Base-by-base conservation (phyloP, 2,797 vertebrate genomes). In the Sebastes diaconus region DNA sequence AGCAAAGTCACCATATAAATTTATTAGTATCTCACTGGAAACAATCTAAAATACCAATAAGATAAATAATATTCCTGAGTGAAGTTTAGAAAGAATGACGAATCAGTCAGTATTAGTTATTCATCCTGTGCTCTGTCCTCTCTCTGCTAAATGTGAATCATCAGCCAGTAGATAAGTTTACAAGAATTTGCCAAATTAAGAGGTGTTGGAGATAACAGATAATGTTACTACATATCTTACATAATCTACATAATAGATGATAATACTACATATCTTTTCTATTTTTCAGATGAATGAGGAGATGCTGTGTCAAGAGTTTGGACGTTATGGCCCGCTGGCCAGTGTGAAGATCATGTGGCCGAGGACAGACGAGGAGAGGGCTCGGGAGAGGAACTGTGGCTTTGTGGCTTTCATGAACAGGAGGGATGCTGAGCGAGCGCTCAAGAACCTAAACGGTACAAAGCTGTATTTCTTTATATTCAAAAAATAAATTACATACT, bases 261-360 rank as follows among this genome's bases (percentile, higher is more conserved):
- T 9, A 0, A 20, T 18, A 18, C 3, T 73, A 10, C 50, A 2
- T 60, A 0, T 67, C 11, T 73, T 11, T 8, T 8, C 32, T 4
- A 1, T 66, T 68, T 39, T 68, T 61, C 75, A 99, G 99, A 99
- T 99, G 99, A 99, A 99, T 57, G 99, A 99, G 91, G 99, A 99
- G 93, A 99, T 99, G 99, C 91, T 99, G 68, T 99, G 99, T 91
- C 98, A 99, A 91, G 99, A 99, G 91, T 99, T 99, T 94, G 99
- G 99, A 54, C 97, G 98, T 63, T 99, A 99, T 80, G 99, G 99
- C 75, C 98, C 99, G 0, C 92, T 99, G 93, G 99, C 99, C 1
- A 99, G 98, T 77, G 99, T 99, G 88, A 99, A 99, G 95, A 99
- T 99, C 92, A 99, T 99, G 99, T 99, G 99, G 99, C 98, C 99